These are phyloP conservation scores for Dryocosmus kuriphilus DNA, from an alignment of 2,888 invertebrate genomes.

Conservation along the genomic window DNA sequence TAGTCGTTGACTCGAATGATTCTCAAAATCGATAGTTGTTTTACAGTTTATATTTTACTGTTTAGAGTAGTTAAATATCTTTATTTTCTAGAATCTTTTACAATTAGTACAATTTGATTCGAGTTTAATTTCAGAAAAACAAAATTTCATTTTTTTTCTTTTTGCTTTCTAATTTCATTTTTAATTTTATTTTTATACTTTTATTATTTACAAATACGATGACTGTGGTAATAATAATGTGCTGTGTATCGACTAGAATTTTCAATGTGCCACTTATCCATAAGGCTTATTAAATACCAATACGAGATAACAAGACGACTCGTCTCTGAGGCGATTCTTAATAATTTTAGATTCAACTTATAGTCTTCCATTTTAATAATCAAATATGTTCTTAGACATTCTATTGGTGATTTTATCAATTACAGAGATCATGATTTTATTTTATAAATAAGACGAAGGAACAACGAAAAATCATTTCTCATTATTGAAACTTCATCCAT, in stretches of 20 bases:
- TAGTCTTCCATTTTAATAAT: not conserved
- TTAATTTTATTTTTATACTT: not conserved
- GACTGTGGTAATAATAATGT: conserved; percentile 19
- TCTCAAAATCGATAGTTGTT: too few species aligned
- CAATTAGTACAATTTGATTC: too few species aligned
- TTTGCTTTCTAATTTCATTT: not conserved
- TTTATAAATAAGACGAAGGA: not conserved
- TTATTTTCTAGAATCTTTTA: too few species aligned
- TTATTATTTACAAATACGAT: not conserved
- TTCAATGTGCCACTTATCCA: conserved; percentile 27
- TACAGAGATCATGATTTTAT: not conserved
- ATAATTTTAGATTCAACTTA: not conserved
- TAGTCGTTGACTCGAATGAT: too few species aligned
- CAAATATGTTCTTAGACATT: not conserved
- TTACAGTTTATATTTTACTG: too few species aligned
- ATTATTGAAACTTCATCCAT: not conserved
- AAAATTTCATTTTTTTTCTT: too few species aligned
- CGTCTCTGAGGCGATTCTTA: not conserved
- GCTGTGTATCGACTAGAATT: conserved; percentile 33
- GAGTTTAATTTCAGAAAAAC: too few species aligned
- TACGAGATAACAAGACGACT: too few species aligned
- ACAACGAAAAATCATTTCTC: not conserved
- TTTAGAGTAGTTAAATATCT: too few species aligned
- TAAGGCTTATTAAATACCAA: not conserved
- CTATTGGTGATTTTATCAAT: not conserved